phyloP scores from a whole-genome alignment of 2,797 vertebrate species.

The Emys orbicularis region DNA sequence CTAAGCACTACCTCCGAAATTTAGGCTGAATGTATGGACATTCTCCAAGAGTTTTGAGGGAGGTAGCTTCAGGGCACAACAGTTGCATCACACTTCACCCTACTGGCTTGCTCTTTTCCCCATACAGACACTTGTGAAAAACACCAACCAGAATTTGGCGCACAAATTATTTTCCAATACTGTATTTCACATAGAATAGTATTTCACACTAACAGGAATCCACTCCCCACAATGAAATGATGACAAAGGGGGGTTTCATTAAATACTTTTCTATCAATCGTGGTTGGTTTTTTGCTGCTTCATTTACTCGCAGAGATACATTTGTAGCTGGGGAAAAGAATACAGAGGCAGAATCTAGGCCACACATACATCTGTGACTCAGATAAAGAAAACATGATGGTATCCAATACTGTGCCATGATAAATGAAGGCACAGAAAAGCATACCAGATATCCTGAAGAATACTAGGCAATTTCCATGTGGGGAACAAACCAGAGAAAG shows the following conservation, averaged over 20 bases:
- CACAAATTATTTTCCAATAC: background rate
- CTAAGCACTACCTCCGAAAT: background rate
- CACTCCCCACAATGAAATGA: background rate
- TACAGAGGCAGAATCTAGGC: background rate
- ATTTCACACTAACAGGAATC: background rate
- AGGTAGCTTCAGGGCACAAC: background rate
- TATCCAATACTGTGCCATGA: constrained; percentile 8
- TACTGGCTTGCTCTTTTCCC: background rate
- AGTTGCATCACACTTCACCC: background rate
- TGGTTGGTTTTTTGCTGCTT: constrained; percentile 13
- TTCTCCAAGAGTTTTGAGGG: background rate
- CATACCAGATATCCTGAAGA: constrained; percentile 44
- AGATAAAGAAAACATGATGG: constrained; percentile 30
- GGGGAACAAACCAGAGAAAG: constrained; percentile 53
- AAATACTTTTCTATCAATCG: background rate
- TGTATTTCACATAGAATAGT: background rate
- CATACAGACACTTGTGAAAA: background rate
- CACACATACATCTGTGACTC: constrained; percentile 44
- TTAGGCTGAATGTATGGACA: background rate
- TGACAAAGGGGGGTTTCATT: background rate
- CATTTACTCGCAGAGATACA: background rate
- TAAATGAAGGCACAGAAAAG: constrained; percentile 45
- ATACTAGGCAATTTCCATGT: constrained; percentile 40
- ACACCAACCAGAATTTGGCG: background rate
- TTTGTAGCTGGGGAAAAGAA: constrained; percentile 3